Conservation (phyloP, 2,888 invertebrate species). For the Scaptomyza caliginosa region DNA sequence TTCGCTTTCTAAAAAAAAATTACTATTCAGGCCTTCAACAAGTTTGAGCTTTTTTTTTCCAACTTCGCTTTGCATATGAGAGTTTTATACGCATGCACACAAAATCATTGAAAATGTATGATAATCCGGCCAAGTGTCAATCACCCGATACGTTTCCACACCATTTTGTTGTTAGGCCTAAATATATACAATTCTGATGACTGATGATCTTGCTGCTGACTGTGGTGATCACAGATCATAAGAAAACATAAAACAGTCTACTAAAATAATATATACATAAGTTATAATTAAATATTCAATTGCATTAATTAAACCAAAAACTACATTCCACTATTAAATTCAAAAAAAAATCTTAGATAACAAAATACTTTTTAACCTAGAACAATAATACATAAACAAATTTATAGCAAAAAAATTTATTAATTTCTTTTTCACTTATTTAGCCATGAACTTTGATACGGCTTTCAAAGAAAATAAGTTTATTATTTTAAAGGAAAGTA, state of each 20-base stretch:
- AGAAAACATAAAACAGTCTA: not conserved
- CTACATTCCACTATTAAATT: not conserved
- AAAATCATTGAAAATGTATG: not conserved
- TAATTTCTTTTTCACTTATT: too few species aligned
- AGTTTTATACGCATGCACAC: not conserved
- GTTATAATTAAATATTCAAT: not conserved
- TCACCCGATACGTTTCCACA: not conserved
- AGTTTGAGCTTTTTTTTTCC: not conserved
- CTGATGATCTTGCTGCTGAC: not conserved
- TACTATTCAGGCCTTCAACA: not conserved
- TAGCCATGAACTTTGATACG: too few species aligned
- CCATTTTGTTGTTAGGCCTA: not conserved
- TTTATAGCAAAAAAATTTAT: not conserved
- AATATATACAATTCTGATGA: not conserved
- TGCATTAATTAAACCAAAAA: not conserved
- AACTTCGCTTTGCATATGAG: not conserved
- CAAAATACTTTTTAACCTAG: not conserved
- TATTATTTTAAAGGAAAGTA: too few species aligned
- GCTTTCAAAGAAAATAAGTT: too few species aligned
- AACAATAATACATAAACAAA: not conserved
- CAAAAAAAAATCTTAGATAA: not conserved
- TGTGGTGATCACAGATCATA: not conserved
- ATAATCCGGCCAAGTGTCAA: not conserved
- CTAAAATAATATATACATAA: not conserved
- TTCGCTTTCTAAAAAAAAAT: not conserved